Base-by-base conservation (phyloP, 2,797 vertebrate species). In the Microctenopoma lineatum region DNA sequence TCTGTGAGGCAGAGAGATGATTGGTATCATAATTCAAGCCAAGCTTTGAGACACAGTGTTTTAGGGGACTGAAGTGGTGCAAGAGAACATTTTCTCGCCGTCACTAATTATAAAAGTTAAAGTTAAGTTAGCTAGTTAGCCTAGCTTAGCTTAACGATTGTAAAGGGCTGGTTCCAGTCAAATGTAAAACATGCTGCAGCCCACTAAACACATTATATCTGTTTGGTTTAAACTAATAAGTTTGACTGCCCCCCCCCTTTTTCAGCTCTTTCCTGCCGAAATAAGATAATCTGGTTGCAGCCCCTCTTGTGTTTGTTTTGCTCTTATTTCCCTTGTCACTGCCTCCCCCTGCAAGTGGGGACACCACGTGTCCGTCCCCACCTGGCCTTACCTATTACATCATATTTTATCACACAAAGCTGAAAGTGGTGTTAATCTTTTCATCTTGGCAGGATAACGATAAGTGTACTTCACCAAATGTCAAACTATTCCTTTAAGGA, bases 21-120 rank as follows among this genome's bases (percentile, higher is more conserved):
- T 84, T 76, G 73, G 50, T 70, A 70, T 84, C 73, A 84, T 89
- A 75, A 90, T 80, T 91, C 80, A 86, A 86, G 55, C 55, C 53
- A 51, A 55, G 50, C 62, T 44, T 58, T 56, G 54, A 60, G 60
- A 70, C 21, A 3, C 42, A 71, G 29, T 21, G 46, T 70, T 85
- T 84, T 57, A 60, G 53, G 63, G 74, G 36, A 38, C 36, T 3
- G 55, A 72, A 34, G 69, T 54, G 21, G 59, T 60, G 57, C 44
- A 59, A 47, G 32, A 50, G 16, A 13, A n/a, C 47, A 44, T 62
- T 59, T 73, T 60, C 32, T 52, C 42, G 3, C 0, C 12, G 41
- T 58, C 42, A 68, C 70, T 39, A 42, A 44, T 59, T 36, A 61
- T 29, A 4, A 29, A 29, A 29, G 27, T 29, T 29, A 18, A 14